Base-by-base conservation (phyloP, 2,113 vertebrate genomes). In the Gopherus flavomarginatus region DNA sequence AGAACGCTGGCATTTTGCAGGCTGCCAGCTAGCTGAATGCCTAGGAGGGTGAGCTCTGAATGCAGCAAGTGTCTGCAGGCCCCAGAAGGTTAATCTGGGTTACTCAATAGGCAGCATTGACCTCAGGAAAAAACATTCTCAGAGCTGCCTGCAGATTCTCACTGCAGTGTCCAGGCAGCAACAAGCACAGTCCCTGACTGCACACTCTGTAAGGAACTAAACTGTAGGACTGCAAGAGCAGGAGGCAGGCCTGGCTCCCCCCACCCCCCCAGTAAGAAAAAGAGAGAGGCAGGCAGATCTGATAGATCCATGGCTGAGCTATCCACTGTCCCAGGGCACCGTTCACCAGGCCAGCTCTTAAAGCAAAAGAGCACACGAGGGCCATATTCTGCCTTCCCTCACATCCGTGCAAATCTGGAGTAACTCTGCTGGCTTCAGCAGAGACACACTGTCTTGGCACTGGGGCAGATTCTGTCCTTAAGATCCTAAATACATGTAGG, bases 341-440 rank as follows among this genome's bases (percentile, higher is more conserved):
- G 3, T 69, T 17, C 35, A n/a, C 35, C 16, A 69, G 62, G 62
- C 31, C 62, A n/a, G 31, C 4, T 69, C 62, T n/a, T 69, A 69
- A 69, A 69, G 62, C 14, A 69, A 17, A n/a, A 19, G 62, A n/a
- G 62, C 31, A n/a, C 16, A 5, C 31, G 3, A 69, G 35, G 31
- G 62, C 35, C 35, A 19, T 17, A 14, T 69, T 69, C 16, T n/a
- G 14, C 62, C 62, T n/a, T n/a, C 16, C 19, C 16, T 69, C 62
- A 69, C 35, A n/a, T n/a, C 31, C 21, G 5, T 38, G 35, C 50
- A 38, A 31, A 53, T n/a, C 31, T 0, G 1, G 79, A 75, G 80
- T 38, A 1, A 0, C 16, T 54, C 52, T 0, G 0, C 31, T 29
- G 49, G 57, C 57, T 62, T 62, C 57, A 59, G 42, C 52, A 75